Base-by-base conservation (phyloP, 2,888 invertebrate genomes). In the Bimastos eiseni region DNA sequence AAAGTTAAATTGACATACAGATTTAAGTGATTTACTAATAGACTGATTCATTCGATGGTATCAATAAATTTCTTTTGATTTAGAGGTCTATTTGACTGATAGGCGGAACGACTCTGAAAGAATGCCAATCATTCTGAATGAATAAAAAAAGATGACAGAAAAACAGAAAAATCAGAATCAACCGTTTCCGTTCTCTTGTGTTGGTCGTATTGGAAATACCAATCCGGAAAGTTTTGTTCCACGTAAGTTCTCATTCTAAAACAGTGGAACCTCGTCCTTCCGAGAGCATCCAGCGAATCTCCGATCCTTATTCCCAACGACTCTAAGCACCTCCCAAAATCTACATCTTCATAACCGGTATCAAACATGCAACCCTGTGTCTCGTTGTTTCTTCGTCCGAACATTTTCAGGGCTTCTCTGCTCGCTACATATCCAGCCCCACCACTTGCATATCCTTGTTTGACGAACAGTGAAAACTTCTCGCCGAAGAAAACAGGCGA, bases 401-500 rank as follows among this genome's bases (percentile, higher is more conserved):
- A 92, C 90, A 93, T 37, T 17, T 89, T 55, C 44, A 92, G 90
- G 17, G 92, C 92, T 89, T 92, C 92, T 34, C 91, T 91, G 88
- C 92, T 92, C 11, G 92, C 41, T 21, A 92, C 92, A 49, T 92
- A 92, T 19, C 92, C 92, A 1, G 91, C 92, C 19, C 92, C 92
- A 83, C 92, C 92, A 84, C 92, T 92, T 89, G 90, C 89, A 89
- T 92, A 92, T n/a, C 91, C 90, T 88, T 91, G 93, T 44, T 93
- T 92, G 15, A 94, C 93, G 83, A 93, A 93, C 3, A 93, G 92
- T 91, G 93, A 94, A 91, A 94, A 95, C 91, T 93, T 93, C 55
- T 94, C 94, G 30, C 95, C 95, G 94, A 98, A 99, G 95, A 98
- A 99, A 24, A 98, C 96, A 0, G 98, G 97, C 2, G 97, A 96